Evolutionary conservation across 2,113 vertebrate species (phyloP), one percentile per base, ranked within the genome.

Genomic region (Numenius arquata): DNA sequence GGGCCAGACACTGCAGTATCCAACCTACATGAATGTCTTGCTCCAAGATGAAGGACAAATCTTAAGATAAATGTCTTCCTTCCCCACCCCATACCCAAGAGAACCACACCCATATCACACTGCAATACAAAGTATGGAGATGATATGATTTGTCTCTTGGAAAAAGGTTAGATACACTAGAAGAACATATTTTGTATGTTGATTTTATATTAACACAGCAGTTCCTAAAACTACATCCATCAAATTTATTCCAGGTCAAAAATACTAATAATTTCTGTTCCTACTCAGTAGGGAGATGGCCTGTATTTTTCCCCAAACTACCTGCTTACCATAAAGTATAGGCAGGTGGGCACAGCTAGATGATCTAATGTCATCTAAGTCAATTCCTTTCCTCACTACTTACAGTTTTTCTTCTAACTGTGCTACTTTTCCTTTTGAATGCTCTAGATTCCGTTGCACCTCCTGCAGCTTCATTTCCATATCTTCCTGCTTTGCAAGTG

Each of bases 361-460:
- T n/a, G 1, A 27, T n/a, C 34, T 5, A 5, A 32, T 16, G 9
- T 45, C 2, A 80, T 30, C 5, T 32, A 73, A n/a, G 9, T 36
- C 17, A 59, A 47, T 43, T 82, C 9, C 17, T 19, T 73, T 73
- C n/a, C 29, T 30, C 40, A 21, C 18, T 40, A 98, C 98, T 98
- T 97, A 98, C 98, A 98, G 70, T 93, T 98, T 97, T 85, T 95
- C 96, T 88, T 98, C 83, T 29, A 98, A 96, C 20, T 96, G 96
- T 30, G 94, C 84, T 48, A 97, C 87, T 94, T 97, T 97, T 75
- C 96, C 97, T 66, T 97, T 94, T 38, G 98, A 98, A 52, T 98
- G 94, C 23, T 97, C 86, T 6, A 98, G 91, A 65, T 95, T 96
- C 84, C 73, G 97, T 88, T 98, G 97, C 3, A 85, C 93, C 59